Base-by-base conservation (phyloP, 2,888 invertebrate species). In the Caenorhabditis panamensis region DNA sequence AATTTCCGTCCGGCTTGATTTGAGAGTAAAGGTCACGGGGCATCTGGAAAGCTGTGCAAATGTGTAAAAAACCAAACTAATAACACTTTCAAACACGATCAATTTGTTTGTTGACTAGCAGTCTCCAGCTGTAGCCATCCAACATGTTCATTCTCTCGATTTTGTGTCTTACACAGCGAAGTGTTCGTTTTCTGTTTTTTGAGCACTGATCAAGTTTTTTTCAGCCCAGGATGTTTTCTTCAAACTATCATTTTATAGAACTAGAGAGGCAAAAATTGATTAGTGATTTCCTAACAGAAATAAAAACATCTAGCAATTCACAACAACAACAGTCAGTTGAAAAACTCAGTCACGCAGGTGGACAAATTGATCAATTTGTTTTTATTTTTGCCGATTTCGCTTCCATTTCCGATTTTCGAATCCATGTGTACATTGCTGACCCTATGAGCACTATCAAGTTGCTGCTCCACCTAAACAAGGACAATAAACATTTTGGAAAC, bases 391-490 rank as follows among this genome's bases (percentile, higher is more conserved):
- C 26, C 6, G 41, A 4, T 22, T 59, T 61, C 24, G 16, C 24
- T 2, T 62, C 62, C 56, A 72, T 72, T 31, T 72, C 72, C 2
- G 8, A 0, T 18, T 72, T 62, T 2, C 72, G 47, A 1, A 49
- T 28, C 11, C 20, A 85, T 9, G 83, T 84, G 67, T 86, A 84
- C 13, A 71, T 36, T 9, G 76, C 82, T 0, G 84, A 82, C 11
- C 86, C 86, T 18, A 82, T 47, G 0, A 85, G 71, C 2, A 86
- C 96, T 51, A 97, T 94, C 44, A 94, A 90, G 92, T 99, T 99
- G 53, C 97, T 96, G 0, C 94, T 91, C 99, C 99, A 99, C 86
- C 86, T 84, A 59, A 28, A 82, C n/a, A n/a, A n/a, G n/a, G n/a
- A n/a, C n/a, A n/a, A n/a, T n/a, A n/a, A n/a, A n/a, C n/a, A n/a